These are phyloP conservation scores for Rutilus rutilus DNA, from an alignment of 2,113 vertebrate genomes.

Conservation along the genomic window DNA sequence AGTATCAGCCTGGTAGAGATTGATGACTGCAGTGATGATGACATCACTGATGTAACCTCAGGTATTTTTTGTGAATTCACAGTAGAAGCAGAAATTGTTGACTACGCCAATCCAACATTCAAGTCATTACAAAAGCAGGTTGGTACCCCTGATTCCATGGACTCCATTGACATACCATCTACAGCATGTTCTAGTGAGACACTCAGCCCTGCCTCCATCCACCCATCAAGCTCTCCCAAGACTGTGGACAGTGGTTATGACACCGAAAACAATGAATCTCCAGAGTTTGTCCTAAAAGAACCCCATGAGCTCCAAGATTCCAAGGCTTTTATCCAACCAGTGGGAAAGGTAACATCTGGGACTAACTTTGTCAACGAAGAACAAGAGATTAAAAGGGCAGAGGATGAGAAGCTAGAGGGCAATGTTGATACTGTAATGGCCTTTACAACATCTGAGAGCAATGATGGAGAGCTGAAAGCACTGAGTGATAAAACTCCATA, in stretches of 20 bases:
- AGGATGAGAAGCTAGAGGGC: slow-evolving; percentile 50
- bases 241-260: slow-evolving; percentile 95
- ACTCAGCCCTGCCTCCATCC: slow-evolving; percentile 74
- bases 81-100: slow-evolving; percentile 70
- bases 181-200: slow-evolving; percentile 79
- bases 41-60: slow-evolving; percentile 82
- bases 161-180: slow-evolving; percentile 85
- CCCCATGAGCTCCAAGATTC: slow-evolving; percentile 80
- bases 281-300: slow-evolving; percentile 91
- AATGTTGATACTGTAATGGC: slow-evolving; percentile 48
- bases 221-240: slow-evolving; percentile 79
- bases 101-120: slow-evolving; percentile 67
- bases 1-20: slow-evolving; percentile 73
- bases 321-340: slow-evolving; percentile 63
- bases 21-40: slow-evolving; percentile 80
- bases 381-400: slow-evolving; percentile 40
- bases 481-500: slow-evolving; percentile 85
- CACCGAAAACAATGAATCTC: slow-evolving; percentile 95
- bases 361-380: slow-evolving; percentile 57
- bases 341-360: slow-evolving; percentile 48
- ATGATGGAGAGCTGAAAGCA: slow-evolving; percentile 69
- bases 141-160: slow-evolving; percentile 86
- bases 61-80: slow-evolving; percentile 79
- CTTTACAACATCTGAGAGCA: slow-evolving; percentile 59
- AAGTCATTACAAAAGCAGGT: slow-evolving; percentile 86